Percentiles rank a stretch among this genome's conserved stretches.
Conservation (phyloP, 1,140 invertebrate species). For the Agrilus planipennis region DNA sequence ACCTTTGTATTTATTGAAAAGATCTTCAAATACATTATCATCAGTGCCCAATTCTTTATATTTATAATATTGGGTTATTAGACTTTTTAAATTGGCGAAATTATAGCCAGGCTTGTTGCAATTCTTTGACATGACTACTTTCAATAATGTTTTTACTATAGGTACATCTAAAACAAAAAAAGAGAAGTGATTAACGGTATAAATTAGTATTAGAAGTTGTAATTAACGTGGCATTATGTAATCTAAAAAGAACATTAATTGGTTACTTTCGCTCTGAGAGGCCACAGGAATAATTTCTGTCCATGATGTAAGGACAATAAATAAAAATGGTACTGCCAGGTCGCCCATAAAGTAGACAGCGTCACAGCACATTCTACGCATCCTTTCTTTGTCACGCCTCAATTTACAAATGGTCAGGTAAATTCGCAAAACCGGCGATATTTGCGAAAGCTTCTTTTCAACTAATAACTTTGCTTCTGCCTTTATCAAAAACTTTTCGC, state of each 20-base stretch:
- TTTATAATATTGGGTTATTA: constrained; percentile 21
- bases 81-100: constrained; percentile 14
- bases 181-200: not conserved
- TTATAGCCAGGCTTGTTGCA: constrained; percentile 21
- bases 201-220: not conserved
- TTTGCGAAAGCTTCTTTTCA: not conserved
- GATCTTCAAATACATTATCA: constrained; percentile 21
- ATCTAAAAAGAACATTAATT: not conserved
- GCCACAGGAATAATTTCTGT: constrained; percentile 21
- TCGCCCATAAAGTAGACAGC: constrained; percentile 22
- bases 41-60: constrained; percentile 21
- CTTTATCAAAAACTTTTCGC: constrained; percentile 10
- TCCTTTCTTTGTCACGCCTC: constrained; percentile 15
- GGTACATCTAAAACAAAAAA: constrained; percentile 16
- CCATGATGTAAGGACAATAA: constrained; percentile 24
- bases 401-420: constrained; percentile 22
- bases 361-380: constrained; percentile 24
- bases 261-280: not conserved
- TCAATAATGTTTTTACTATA: constrained; percentile 20
- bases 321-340: constrained; percentile 23
- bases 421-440: constrained; percentile 13
- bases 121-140: constrained; percentile 18
- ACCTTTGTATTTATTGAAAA: constrained; percentile 21
- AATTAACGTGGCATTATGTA: not conserved
- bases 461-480: constrained; percentile 10